Conservation (phyloP, 2,797 vertebrate genomes). For the Pelochelys cantorii region DNA sequence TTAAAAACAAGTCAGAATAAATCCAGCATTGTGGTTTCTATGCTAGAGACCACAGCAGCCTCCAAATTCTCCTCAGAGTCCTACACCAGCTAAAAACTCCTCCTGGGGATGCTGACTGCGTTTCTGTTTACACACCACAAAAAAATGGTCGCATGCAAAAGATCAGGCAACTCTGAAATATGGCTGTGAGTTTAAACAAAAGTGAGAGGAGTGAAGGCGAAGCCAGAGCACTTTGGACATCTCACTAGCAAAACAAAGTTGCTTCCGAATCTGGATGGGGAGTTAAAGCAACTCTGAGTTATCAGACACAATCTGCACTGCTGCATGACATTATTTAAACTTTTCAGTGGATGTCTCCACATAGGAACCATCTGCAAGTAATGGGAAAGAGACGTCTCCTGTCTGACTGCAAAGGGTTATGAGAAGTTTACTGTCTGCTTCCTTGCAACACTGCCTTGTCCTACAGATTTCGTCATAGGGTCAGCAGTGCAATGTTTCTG, state of each 20-base stretch:
- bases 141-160: neutral
- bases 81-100: neutral
- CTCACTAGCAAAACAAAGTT: neutral
- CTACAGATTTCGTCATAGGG: neutral
- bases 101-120: neutral
- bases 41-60: neutral
- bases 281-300: neutral
- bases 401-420: neutral
- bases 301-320: neutral
- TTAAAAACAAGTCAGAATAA: neutral
- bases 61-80: neutral
- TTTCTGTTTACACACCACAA: neutral
- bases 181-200: neutral
- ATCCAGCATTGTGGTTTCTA: neutral
- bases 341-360: neutral
- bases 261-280: neutral
- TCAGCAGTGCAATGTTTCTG: neutral
- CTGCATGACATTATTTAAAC: fast-evolving
- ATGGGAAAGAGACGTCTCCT: neutral
- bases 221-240: neutral
- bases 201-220: neutral
- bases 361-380: neutral
- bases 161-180: neutral
- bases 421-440: neutral
- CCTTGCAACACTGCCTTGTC: fast-evolving